These are phyloP conservation scores for Brotogeris chrysoptera DNA, from an alignment of 2,797 vertebrate genomes.

Conservation along the genomic window DNA sequence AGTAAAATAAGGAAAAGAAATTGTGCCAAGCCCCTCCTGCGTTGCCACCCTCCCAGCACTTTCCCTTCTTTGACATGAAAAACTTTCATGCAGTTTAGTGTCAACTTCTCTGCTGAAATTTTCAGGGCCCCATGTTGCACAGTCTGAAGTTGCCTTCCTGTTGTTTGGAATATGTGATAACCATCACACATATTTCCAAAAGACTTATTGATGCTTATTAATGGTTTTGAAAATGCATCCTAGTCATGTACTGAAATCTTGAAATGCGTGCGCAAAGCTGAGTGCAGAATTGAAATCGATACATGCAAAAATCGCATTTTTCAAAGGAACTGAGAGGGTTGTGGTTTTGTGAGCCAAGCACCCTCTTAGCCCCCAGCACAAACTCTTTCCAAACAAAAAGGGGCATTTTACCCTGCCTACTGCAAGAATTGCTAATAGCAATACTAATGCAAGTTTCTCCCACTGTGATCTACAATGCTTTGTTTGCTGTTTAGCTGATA, in stretches of 20 bases:
- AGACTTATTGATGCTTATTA: not conserved
- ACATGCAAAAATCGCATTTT: not conserved
- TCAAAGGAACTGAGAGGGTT: not conserved
- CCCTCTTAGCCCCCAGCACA: not conserved
- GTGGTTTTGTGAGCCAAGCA: not conserved
- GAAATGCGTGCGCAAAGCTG: not conserved
- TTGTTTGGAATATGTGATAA: rapidly evolving
- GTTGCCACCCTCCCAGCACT: not conserved
- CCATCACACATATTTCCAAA: not conserved
- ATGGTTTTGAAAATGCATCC: not conserved
- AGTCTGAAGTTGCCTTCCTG: not conserved
- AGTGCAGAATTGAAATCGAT: not conserved
- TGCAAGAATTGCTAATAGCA: not conserved
- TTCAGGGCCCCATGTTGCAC: not conserved
- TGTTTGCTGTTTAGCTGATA: not conserved
- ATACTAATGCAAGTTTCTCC: not conserved
- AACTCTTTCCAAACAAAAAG: not conserved
- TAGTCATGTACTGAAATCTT: not conserved
- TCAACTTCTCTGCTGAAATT: not conserved
- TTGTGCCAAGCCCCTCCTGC: not conserved
- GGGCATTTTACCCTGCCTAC: not conserved
- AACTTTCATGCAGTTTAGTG: not conserved
- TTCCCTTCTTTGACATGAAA: not conserved
- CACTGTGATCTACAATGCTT: not conserved
- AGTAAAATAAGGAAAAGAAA: not conserved